Evolutionary conservation across 2,113 vertebrate genomes (phyloP).

Genomic region (Engraulis encrasicolus): DNA sequence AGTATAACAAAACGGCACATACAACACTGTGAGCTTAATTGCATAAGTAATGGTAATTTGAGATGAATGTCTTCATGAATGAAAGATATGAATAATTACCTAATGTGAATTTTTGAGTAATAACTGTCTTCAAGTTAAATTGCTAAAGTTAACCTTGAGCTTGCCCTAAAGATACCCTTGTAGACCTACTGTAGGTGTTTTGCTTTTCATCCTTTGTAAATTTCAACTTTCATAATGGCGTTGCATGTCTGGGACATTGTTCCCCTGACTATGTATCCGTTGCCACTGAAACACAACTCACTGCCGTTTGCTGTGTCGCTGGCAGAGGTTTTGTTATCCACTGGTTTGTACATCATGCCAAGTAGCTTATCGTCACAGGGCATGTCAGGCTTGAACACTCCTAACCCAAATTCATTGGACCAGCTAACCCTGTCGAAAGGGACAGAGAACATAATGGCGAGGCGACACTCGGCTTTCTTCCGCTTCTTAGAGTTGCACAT

Average conservation of each 20-base stretch:
- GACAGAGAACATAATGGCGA: background rate
- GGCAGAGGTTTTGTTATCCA: background rate
- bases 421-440: background rate
- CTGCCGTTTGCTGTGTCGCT: background rate
- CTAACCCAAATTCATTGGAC: background rate
- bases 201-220: background rate
- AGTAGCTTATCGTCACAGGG: background rate
- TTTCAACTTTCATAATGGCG: background rate
- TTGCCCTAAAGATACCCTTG: too few relatives aligned
- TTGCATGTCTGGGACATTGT: background rate
- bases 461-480: background rate
- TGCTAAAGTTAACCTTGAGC: too few relatives aligned
- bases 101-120: too few relatives aligned
- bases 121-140: too few relatives aligned
- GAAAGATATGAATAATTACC: too few relatives aligned
- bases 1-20: too few relatives aligned
- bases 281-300: background rate
- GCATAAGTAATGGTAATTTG: too few relatives aligned
- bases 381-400: background rate
- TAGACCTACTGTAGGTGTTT: too few relatives aligned
- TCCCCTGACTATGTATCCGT: background rate
- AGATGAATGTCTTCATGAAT: too few relatives aligned
- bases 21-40: too few relatives aligned
- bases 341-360: background rate
- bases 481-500: background rate